phyloP scores from a whole-genome alignment of 2,113 vertebrate species.

The Podocnemis expansa region DNA sequence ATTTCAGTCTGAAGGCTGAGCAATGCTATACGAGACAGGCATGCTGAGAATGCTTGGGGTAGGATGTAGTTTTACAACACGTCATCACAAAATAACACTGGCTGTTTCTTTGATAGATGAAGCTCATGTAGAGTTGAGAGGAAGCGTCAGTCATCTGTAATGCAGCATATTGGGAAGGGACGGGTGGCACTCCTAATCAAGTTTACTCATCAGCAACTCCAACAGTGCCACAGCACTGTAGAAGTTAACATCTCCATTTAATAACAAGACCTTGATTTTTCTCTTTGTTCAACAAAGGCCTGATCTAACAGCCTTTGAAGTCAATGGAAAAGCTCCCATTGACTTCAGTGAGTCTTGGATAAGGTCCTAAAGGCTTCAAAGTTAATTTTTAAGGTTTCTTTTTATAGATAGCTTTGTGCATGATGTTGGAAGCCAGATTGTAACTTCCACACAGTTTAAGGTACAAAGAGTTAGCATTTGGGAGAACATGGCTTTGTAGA shows the following conservation, averaged over 20 bases:
- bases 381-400: background rate
- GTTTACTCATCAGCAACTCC: background rate
- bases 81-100: slow-evolving; percentile 36
- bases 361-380: background rate
- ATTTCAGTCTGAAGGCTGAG: slow-evolving; percentile 54
- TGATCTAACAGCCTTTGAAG: background rate
- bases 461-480: background rate
- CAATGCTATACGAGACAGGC: slow-evolving; percentile 61
- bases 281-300: background rate
- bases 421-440: background rate
- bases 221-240: background rate
- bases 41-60: slow-evolving; percentile 26
- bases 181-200: fast-evolving
- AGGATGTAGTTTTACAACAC: slow-evolving; percentile 34
- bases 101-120: slow-evolving; percentile 44
- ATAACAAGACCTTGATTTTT: background rate
- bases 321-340: background rate
- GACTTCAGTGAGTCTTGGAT: fast-evolving
- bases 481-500: background rate
- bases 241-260: background rate
- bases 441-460: background rate
- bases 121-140: slow-evolving; percentile 7
- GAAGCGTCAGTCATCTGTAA: slow-evolving; percentile 50
- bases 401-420: background rate
- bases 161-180: background rate